Base-by-base conservation (phyloP, 2,797 vertebrate genomes). In the Streptopelia turtur region DNA sequence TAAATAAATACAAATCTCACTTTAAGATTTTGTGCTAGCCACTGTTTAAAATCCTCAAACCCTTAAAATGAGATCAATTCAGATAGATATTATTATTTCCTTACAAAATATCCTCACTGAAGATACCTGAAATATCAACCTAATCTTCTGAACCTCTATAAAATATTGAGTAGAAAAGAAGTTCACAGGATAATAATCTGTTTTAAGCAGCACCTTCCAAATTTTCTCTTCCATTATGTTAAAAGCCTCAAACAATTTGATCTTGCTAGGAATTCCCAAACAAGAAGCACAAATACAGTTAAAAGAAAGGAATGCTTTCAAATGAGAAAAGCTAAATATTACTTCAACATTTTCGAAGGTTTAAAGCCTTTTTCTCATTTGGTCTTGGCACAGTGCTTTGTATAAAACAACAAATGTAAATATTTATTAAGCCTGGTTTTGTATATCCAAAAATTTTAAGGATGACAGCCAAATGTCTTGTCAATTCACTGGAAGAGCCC, bases 341-440 rank as follows among this genome's bases (percentile, higher is more conserved):
- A 20, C n/a, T 83, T 83, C 28, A 71, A 53, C 10, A 55, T 52
- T 59, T 93, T 71, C 80, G 45, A 81, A 83, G 24, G 15, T 89
- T 89, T 92, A 43, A 75, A 90, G 47, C 14, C 27, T 87, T 92
- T 84, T 93, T 59, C 70, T 91, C 66, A 55, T 87, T 87, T 56
- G 53, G 24, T 75, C 59, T 83, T 89, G 74, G 71, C 76, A 86
- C 31, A 47, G 14, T 16, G 28, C 13, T 76, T 92, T 55, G 37
- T 61, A 74, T 78, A 74, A 83, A 72, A 68, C n/a, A 77, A 60
- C 10, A 83, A 91, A 89, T 71, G 61, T 86, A 94, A 95, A 88
- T 92, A 90, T 93, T 95, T 93, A 86, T 64, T 89, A 69, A 88
- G 16, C n/a, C 63, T 75, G n/a, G 6, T 49, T 86, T 78, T 93